Base-by-base conservation (phyloP, 2,888 invertebrate species). In the Andrena bucephala region DNA sequence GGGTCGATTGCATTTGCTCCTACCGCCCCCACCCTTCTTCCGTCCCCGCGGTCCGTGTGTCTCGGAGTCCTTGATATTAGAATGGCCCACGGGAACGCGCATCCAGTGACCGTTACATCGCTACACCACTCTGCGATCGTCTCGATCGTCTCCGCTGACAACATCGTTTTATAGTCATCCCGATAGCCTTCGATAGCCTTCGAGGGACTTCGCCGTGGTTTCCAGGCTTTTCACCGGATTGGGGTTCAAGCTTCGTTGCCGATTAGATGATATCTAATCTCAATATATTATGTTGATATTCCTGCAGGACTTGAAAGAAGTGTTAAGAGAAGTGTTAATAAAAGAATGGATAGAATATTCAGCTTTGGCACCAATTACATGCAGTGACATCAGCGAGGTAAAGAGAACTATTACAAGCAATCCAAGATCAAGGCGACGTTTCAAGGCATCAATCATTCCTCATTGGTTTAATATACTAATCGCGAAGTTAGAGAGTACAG, bases 31-130 rank as follows among this genome's bases (percentile, higher is more conserved):
- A 85, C 85, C 84, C 81, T 86, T 84, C 72, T 76, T 77, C 76
- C 83, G 67, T 78, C 85, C 59, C 79, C 71, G 79, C 75, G 69
- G 82, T 27, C 83, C 65, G 75, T 85, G 81, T 82, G 85, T 85
- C 86, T 87, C 83, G 80, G 85, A 91, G 92, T 93, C 93, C 93
- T 93, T 93, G 93, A 93, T 93, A 93, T 93, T 93, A 93, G 93
- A 93, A 93, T 93, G 93, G 92, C 91, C 92, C 92, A 90, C 89
- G 89, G 91, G 80, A 88, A 89, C 88, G 91, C 87, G 89, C 88
- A 89, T 88, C 89, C 83, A 90, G 89, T 89, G 89, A 91, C 91
- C 91, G 91, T 90, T 91, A 89, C 87, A 81, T 84, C 87, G 33
- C 59, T 59, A 20, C 77, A 73, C 70, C 66, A 54, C 63, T 57